Base-by-base conservation (phyloP, 2,113 vertebrate species). In the Sapayoa aenigma region DNA sequence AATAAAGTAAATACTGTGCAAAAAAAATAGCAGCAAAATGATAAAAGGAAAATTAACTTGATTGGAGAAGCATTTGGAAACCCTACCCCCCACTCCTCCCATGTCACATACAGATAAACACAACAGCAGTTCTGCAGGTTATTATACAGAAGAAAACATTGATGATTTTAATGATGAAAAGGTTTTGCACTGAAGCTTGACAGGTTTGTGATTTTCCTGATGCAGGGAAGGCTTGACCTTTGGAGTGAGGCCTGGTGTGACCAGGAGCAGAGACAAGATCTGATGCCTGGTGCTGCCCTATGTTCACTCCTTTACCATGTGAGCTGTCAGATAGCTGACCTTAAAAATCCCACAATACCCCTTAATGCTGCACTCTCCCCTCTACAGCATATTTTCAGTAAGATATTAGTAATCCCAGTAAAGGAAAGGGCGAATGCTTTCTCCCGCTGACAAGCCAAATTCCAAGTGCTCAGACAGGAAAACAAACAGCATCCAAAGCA, bases 181-280 rank as follows among this genome's bases (percentile, higher is more conserved):
- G 84, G 47, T 47, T 84, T 94, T 55, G 82, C 75, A n/a, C 6
- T 49, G 83, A 68, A 90, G 94, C 83, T 74, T 8, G 49, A 68
- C 76, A 78, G 52, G 37, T 97, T 96, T 96, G 94, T 97, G 96
- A 97, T 96, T 96, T 94, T 96, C 95, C 96, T 90, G 94, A 95
- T 92, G 96, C 94, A 84, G 85, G 60, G 78, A 35, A 47, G 68
- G n/a, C 9, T 21, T 10, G 24, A 5, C 37, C 46, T 53, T 52
- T 66, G 92, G 71, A 72, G 42, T 1, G 6, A 39, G 71, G 84
- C 52, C 27, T 5, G 2, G 58, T 3, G 35, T 46, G 85, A 60
- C 71, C 27, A 37, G 39, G 58, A 65, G 55, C 65, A n/a, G 69
- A 3, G 65, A 73, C 55, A 39, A 39, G 63, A n/a, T 37, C 79